Conservation (phyloP, 1,140 invertebrate species). For the Sarcophaga bullata region DNA sequence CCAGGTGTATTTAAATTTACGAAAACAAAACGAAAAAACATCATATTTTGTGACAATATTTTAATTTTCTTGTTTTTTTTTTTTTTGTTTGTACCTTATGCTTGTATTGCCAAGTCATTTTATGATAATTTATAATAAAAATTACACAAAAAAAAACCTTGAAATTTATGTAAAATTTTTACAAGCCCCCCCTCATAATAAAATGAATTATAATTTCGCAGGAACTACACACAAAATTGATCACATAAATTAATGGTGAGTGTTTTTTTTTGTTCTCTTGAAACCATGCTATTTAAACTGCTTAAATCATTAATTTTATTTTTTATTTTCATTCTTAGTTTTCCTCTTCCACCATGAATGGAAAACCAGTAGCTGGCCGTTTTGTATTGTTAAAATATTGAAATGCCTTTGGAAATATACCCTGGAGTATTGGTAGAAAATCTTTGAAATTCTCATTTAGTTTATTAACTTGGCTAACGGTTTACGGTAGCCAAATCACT, state of each 20-base stretch:
- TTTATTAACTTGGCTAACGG: constrained; percentile 18
- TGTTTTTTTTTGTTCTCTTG: no score
- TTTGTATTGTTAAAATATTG: neutral
- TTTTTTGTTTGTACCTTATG: neutral
- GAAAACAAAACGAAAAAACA: neutral
- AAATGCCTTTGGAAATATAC: constrained; percentile 7
- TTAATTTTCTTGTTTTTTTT: neutral
- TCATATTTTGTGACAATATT: neutral
- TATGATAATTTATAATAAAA: constrained; percentile 12
- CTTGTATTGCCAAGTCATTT: neutral
- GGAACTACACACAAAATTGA: no score
- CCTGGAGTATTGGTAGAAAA: neutral
- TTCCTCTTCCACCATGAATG: neutral
- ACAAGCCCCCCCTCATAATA: no score
- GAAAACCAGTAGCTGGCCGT: constrained; percentile 27
- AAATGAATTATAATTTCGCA: no score
- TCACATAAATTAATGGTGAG: no score
- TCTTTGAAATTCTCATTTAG: neutral
- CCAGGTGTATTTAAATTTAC: neutral
- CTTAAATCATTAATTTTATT: constrained; percentile 17
- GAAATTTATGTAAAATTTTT: no score
- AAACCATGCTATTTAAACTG: neutral
- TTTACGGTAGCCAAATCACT: constrained; percentile 19
- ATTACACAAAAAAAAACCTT: neutral
- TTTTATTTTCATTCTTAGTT: neutral